Percentiles rank a stretch among this genome's conserved stretches.
These are phyloP conservation scores for Agrotis clavis DNA, from an alignment of 2,888 invertebrate genomes.

Conservation along the genomic window DNA sequence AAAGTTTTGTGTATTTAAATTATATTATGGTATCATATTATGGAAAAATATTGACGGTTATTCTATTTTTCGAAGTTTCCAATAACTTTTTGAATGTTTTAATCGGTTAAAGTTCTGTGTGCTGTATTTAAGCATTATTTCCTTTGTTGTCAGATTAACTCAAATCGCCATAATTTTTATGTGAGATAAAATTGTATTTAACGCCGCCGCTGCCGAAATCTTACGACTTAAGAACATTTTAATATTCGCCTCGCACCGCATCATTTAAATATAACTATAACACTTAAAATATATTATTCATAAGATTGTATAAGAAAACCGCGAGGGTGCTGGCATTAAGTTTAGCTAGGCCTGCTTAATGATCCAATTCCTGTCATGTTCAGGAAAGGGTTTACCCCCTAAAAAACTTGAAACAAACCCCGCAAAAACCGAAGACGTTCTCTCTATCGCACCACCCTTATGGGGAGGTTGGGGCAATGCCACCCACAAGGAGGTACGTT, in stretches of 20 bases:
- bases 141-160: neutral
- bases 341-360: slow-evolving; percentile 90
- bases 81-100: too few relatives aligned
- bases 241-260: slow-evolving; percentile 53
- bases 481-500: slow-evolving; percentile 79
- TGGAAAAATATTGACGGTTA: neutral
- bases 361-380: slow-evolving; percentile 91
- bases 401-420: slow-evolving; percentile 91
- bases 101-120: too few relatives aligned
- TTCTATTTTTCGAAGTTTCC: neutral
- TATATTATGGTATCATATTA: neutral
- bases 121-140: neutral
- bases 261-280: slow-evolving; percentile 67
- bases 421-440: slow-evolving; percentile 91
- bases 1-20: slow-evolving; percentile 1
- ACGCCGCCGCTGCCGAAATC: slow-evolving; percentile 11
- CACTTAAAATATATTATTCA: slow-evolving; percentile 72
- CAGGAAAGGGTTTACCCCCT: slow-evolving; percentile 91
- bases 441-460: slow-evolving; percentile 79
- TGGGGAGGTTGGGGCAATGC: slow-evolving; percentile 70
- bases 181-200: slow-evolving; percentile 37
- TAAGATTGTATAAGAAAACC: slow-evolving; percentile 73
- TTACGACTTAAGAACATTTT: slow-evolving; percentile 48
- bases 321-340: slow-evolving; percentile 83
- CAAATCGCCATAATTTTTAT: slow-evolving; percentile 17